These are phyloP conservation scores for Rhodophaea formosa DNA, from an alignment of 2,888 invertebrate species.

Conservation along the genomic window DNA sequence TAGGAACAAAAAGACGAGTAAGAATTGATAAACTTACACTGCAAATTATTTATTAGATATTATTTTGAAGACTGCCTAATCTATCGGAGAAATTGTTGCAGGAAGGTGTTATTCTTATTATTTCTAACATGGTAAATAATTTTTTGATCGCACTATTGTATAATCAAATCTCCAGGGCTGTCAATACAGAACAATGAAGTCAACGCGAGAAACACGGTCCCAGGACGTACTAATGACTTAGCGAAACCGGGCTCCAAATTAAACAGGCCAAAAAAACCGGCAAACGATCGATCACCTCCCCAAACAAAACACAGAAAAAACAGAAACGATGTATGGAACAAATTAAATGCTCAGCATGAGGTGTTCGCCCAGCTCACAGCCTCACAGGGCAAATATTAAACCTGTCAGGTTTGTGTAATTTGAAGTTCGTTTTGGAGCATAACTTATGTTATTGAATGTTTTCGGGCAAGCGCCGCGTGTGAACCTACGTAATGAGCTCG, in stretches of 20 bases:
- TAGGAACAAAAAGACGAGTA: no score
- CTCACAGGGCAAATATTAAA: conserved; percentile 76
- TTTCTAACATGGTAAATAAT: not conserved
- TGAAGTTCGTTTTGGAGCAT: conserved; percentile 72
- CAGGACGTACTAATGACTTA: conserved; percentile 67
- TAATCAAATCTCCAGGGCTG: conserved; percentile 31
- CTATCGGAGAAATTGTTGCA: no score
- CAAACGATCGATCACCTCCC: conserved; percentile 76
- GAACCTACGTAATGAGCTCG: conserved; percentile 57
- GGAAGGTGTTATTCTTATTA: no score
- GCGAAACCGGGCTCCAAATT: conserved; percentile 75
- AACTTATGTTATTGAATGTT: conserved; percentile 78
- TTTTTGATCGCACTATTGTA: conserved; percentile 24
- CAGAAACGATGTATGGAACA: conserved; percentile 77
- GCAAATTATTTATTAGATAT: no score
- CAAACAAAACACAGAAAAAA: conserved; percentile 76
- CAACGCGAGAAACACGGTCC: conserved; percentile 47
- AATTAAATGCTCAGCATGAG: conserved; percentile 80
- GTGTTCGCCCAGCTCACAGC: conserved; percentile 50
- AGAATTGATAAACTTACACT: no score
- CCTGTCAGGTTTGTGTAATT: conserved; percentile 78
- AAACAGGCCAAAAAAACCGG: conserved; percentile 74
- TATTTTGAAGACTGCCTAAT: no score
- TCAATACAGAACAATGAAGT: conserved; percentile 53
- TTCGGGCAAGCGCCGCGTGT: conserved; percentile 57